A percentile compares a stretch with the other conserved stretches of the same genome.
Evolutionary conservation across 2,797 vertebrate genomes (phyloP).

Genomic region (Calcarius lapponicus): DNA sequence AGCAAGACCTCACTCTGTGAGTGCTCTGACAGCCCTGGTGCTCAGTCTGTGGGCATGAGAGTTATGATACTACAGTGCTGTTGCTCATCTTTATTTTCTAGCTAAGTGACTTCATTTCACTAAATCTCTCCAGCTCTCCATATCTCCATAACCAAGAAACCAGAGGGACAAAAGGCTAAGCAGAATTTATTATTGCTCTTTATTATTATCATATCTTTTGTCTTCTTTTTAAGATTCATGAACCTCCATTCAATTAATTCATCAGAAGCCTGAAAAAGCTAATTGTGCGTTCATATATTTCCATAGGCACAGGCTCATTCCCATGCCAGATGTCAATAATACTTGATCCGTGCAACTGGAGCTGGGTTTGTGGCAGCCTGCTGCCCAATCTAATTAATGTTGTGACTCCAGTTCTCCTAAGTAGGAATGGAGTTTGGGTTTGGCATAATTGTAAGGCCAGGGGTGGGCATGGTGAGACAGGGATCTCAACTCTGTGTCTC

Average conservation of each 20-base stretch:
- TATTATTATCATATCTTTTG: constrained; percentile 14
- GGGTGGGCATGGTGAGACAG: background rate
- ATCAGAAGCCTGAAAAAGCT: constrained; percentile 4
- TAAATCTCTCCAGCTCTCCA: background rate
- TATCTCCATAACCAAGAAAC: constrained; percentile 2
- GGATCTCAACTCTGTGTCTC: background rate
- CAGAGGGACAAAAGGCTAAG: constrained; percentile 4
- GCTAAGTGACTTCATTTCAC: constrained; percentile 42
- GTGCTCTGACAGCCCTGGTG: background rate
- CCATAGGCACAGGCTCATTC: background rate
- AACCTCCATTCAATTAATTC: constrained; percentile 26
- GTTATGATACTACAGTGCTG: background rate
- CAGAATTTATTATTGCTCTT: constrained; percentile 29
- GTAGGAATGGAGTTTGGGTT: background rate
- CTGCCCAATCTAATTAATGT: background rate
- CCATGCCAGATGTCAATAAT: background rate
- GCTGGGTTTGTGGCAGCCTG: background rate
- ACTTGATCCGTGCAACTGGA: background rate
- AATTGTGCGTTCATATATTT: constrained; percentile 9
- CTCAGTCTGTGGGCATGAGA: background rate
- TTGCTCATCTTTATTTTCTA: constrained; percentile 13
- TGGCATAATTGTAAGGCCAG: background rate
- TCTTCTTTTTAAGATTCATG: constrained; percentile 39
- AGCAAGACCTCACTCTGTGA: accelerated
- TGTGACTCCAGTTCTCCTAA: background rate